A percentile compares a stretch with the other conserved stretches of the same genome.
These are phyloP conservation scores for Xenus cinereus DNA, from an alignment of 2,113 vertebrate species.

Conservation along the genomic window DNA sequence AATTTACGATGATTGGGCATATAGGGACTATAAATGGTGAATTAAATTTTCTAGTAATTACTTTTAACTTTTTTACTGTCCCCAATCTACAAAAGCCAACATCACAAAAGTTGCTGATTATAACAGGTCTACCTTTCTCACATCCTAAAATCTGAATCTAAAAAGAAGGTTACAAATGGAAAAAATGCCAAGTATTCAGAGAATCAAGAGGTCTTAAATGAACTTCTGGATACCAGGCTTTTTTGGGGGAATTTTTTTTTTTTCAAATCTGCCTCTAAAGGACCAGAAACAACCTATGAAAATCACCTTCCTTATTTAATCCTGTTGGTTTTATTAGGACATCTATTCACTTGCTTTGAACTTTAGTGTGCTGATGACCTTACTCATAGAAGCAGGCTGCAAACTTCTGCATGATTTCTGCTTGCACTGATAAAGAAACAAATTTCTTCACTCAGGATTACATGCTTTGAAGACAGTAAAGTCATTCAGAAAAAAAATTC, in stretches of 20 bases:
- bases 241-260: not conserved
- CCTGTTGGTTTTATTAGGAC: not conserved
- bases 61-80: not conserved
- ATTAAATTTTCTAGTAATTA: not conserved
- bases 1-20: not conserved
- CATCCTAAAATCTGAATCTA: not conserved
- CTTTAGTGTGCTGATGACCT: not conserved
- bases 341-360: not conserved
- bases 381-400: not conserved
- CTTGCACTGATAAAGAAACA: not conserved
- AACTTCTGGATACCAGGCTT: not conserved
- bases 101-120: not conserved
- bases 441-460: not conserved
- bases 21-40: not conserved
- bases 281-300: not conserved
- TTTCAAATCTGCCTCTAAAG: not conserved
- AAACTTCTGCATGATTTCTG: not conserved
- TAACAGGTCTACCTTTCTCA: not conserved
- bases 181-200: not conserved
- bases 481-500: not conserved
- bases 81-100: not conserved
- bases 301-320: not conserved
- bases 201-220: not conserved
- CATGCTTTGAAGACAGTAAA: not conserved
- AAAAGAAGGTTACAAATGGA: not conserved